Conservation (phyloP, 2,888 invertebrate genomes). For the Ditula angustiorana region DNA sequence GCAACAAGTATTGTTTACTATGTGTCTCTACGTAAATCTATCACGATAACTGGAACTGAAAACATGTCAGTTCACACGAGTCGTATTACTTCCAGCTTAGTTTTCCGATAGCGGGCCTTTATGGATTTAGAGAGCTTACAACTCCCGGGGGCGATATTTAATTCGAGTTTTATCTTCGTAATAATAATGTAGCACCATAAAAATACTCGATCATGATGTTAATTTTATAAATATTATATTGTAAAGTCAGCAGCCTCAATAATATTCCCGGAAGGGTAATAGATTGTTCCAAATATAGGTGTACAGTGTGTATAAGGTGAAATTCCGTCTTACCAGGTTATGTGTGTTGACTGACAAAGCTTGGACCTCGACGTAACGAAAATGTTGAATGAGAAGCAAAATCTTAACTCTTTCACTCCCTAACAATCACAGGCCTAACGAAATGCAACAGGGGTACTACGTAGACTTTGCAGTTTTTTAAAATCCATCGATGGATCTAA, state of each 20-base stretch:
- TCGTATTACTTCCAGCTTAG: slow-evolving; percentile 40
- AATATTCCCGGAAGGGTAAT: background rate
- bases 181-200: slow-evolving; percentile 24
- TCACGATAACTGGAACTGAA: slow-evolving; percentile 28
- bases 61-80: slow-evolving; percentile 39
- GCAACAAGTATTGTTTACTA: background rate
- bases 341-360: too few relatives aligned
- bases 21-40: slow-evolving; percentile 17
- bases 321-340: too few relatives aligned
- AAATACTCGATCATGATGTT: background rate
- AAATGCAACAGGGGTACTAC: too few relatives aligned
- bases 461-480: too few relatives aligned
- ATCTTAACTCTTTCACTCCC: too few relatives aligned
- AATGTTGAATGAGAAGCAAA: too few relatives aligned
- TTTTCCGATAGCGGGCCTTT: slow-evolving; percentile 59
- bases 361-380: too few relatives aligned
- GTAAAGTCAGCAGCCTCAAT: background rate
- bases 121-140: slow-evolving; percentile 49
- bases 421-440: too few relatives aligned
- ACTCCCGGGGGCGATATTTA: slow-evolving; percentile 17
- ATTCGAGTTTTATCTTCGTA: slow-evolving; percentile 18
- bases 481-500: too few relatives aligned
- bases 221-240: background rate
- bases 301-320: too few relatives aligned
- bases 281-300: too few relatives aligned